These are phyloP conservation scores for Argyrosomus japonicus DNA, from an alignment of 2,113 vertebrate species.

Conservation along the genomic window DNA sequence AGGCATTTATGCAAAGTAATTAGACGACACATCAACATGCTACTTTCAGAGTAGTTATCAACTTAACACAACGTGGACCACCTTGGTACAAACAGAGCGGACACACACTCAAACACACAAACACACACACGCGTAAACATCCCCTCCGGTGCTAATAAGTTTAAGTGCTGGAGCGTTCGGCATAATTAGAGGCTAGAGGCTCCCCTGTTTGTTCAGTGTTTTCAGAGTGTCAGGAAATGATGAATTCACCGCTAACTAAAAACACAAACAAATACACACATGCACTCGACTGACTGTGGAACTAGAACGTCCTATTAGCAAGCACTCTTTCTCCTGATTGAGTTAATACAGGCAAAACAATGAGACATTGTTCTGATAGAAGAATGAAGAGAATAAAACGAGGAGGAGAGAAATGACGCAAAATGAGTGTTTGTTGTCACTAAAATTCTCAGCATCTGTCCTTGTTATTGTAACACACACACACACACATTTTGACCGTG, in stretches of 20 bases:
- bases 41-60: slow-evolving; percentile 22
- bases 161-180: slow-evolving; percentile 77
- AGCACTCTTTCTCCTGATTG: slow-evolving; percentile 30
- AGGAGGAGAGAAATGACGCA: not conserved
- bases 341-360: slow-evolving; percentile 9
- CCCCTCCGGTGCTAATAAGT: slow-evolving; percentile 71
- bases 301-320: slow-evolving; percentile 34
- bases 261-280: slow-evolving; percentile 47
- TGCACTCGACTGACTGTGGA: slow-evolving; percentile 15
- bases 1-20: slow-evolving; percentile 9
- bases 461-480: not conserved
- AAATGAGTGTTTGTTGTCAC: slow-evolving; percentile 29
- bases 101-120: slow-evolving; percentile 10
- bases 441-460: not conserved
- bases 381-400: not conserved
- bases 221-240: slow-evolving; percentile 70
- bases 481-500: slow-evolving; percentile 4
- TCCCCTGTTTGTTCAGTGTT: slow-evolving; percentile 71
- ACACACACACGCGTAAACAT: slow-evolving; percentile 42
- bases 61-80: slow-evolving; percentile 22
- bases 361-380: slow-evolving; percentile 19
- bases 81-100: slow-evolving; percentile 12
- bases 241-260: slow-evolving; percentile 61
- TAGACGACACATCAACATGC: slow-evolving; percentile 17
- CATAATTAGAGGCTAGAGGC: slow-evolving; percentile 73